These are phyloP conservation scores for Zenarchopterus dispar DNA, from an alignment of 2,797 vertebrate genomes.

Conservation along the genomic window DNA sequence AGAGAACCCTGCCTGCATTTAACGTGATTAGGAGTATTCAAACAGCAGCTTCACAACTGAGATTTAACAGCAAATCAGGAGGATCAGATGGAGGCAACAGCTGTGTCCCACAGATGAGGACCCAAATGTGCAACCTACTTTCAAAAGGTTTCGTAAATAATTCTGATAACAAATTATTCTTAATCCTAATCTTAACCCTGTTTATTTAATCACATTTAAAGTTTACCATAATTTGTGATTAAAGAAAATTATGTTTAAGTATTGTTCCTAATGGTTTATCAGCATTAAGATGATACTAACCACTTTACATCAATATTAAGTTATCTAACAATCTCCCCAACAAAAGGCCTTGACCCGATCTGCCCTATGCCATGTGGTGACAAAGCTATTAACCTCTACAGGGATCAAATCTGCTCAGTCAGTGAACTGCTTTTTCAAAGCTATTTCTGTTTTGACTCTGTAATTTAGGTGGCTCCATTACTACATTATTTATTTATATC, in stretches of 20 bases:
- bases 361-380: constrained; percentile 27
- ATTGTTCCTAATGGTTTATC: background rate
- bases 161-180: constrained; percentile 25
- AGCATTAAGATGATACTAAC: background rate
- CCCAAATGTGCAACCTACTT: constrained; percentile 34
- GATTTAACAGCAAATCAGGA: constrained; percentile 70
- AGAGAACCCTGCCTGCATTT: constrained; percentile 67
- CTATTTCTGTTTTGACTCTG: constrained; percentile 78
- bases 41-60: constrained; percentile 63
- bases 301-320: constrained; percentile 7
- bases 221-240: constrained; percentile 1
- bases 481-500: constrained; percentile 85
- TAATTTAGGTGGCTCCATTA: constrained; percentile 83
- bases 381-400: constrained; percentile 37
- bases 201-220: constrained; percentile 9
- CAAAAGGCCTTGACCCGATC: constrained; percentile 32
- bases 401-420: constrained; percentile 52
- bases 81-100: constrained; percentile 59
- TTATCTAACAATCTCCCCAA: constrained; percentile 10
- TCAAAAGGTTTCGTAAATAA: constrained; percentile 31
- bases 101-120: constrained; percentile 56
- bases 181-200: too few relatives aligned
- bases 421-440: constrained; percentile 58
- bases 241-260: background rate
- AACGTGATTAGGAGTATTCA: constrained; percentile 75